Percentiles rank a stretch among this genome's conserved stretches.
Evolutionary conservation across 2,797 vertebrate species (phyloP).

Genomic region (Megalops cyprinoides): DNA sequence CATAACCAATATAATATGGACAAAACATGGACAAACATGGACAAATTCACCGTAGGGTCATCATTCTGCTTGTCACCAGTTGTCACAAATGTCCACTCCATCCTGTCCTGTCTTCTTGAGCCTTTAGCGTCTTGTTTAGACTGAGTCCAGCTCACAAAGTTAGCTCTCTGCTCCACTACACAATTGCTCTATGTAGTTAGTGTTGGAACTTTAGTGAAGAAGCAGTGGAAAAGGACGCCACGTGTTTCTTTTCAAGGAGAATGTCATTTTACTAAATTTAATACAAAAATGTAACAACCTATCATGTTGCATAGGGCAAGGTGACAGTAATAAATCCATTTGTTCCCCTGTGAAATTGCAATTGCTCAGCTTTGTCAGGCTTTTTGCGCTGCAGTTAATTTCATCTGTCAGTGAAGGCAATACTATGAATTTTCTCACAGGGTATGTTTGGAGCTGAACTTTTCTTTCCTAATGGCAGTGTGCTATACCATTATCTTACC

Average conservation of each 20-base stretch:
- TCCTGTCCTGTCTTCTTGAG: too few relatives aligned
- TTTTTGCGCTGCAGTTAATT: conserved; percentile 1
- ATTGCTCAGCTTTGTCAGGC: background rate
- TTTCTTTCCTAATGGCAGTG: background rate
- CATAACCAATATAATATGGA: too few relatives aligned
- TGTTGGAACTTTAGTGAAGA: background rate
- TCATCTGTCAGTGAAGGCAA: background rate
- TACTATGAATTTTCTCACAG: background rate
- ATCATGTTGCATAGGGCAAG: background rate
- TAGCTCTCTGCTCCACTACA: background rate
- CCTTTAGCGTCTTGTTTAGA: background rate
- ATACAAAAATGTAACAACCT: background rate
- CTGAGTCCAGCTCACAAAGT: background rate
- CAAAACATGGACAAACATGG: background rate
- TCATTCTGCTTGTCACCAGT: background rate
- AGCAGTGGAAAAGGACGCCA: background rate
- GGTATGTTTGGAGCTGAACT: background rate
- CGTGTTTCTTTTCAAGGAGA: background rate
- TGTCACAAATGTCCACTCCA: background rate
- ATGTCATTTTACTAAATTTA: background rate
- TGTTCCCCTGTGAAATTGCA: conserved; percentile 1
- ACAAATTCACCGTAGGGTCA: background rate
- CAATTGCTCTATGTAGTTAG: background rate
- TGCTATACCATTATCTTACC: too few relatives aligned
- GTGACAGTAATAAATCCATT: conserved; percentile 8